Evolutionary conservation across 2,113 vertebrate genomes (phyloP), one percentile per base, ranked within the genome.

Genomic region (Chaetorhynchus papuensis): DNA sequence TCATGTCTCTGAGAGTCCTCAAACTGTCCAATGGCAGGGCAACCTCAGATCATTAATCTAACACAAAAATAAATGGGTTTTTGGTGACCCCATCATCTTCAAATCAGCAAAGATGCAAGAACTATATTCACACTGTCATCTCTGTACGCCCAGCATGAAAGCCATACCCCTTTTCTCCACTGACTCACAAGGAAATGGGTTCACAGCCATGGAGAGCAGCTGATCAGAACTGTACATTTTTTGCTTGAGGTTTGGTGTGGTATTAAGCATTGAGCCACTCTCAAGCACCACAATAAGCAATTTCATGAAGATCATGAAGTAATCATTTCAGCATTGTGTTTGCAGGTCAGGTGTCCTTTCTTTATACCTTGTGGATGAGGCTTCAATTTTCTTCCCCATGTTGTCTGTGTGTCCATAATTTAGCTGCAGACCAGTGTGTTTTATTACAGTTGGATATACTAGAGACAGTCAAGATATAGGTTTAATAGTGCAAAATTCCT

Each of bases 61-160:
- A 79, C 6, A 70, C 33, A 63, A 69, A 61, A 76, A 37, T 4
- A 14, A 19, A 11, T 35, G 7, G 0, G 6, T 18, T 71, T 78
- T 78, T 81, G 8, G 10, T 82, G 24, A 74, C 14, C 13, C 11
- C 39, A 50, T 22, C 27, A 47, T 47, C 41, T 70, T 17, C 19
- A 81, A 78, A 41, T 49, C 13, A 75, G 6, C 14, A 70, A 77
- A 88, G 52, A n/a, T 11, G 5, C 5, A 59, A 89, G 52, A 87
- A 13, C 33, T 39, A 0, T 14, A 31, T 12, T 61, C 54, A 30
- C n/a, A 22, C 5, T 44, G 8, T 30, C 0, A 0, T 14, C 20
- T 71, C 10, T 17, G 15, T 10, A 31, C 2, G 8, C 9, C 31
- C 1, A 59, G 12, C 15, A 16, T 52, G 37, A 76, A 91, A 60